Percentiles rank a stretch among this genome's conserved stretches.
These are phyloP conservation scores for Triplophysa bombifrons DNA, from an alignment of 2,797 vertebrate species.

Conservation along the genomic window DNA sequence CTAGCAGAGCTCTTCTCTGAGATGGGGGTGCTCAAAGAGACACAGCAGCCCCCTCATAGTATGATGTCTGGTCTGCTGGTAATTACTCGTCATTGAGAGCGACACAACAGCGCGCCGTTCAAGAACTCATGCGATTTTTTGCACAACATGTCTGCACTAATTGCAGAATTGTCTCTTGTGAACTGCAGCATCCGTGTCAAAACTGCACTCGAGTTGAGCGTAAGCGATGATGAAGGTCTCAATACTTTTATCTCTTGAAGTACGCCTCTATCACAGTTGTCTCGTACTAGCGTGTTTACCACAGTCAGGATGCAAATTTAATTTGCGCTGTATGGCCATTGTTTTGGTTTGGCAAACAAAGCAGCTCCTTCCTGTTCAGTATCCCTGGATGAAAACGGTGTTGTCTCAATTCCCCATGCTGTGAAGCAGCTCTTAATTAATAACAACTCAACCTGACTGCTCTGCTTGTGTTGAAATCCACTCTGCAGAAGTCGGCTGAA, in stretches of 20 bases:
- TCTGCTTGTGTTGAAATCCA: conserved; percentile 8
- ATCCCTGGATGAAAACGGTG: conserved; percentile 64
- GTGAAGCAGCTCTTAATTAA: conserved; percentile 69
- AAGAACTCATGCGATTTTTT: conserved; percentile 26
- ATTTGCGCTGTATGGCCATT: conserved; percentile 42
- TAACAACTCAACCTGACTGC: conserved; percentile 55
- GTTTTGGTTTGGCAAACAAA: conserved; percentile 42
- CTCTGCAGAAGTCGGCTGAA: conserved; percentile 17
- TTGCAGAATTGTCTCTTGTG: conserved; percentile 36
- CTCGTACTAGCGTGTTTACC: conserved; percentile 28
- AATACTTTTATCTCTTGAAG: conserved; percentile 16
- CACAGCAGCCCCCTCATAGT: neutral
- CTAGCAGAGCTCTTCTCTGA: conserved; percentile 41
- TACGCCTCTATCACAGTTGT: neutral
- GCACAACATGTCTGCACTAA: conserved; percentile 38
- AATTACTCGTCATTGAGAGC: conserved; percentile 30
- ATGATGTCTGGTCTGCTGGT: conserved; percentile 8
- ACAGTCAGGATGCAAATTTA: conserved; percentile 40
- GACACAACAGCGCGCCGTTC: conserved; percentile 16
- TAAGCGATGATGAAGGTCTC: conserved; percentile 16
- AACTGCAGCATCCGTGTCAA: conserved; percentile 3
- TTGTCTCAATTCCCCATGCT: conserved; percentile 22
- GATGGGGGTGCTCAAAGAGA: too few relatives aligned
- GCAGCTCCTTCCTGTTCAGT: conserved; percentile 8
- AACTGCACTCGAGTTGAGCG: neutral